Conservation (phyloP, 2,888 invertebrate genomes). For the Tetramorium bicarinatum region DNA sequence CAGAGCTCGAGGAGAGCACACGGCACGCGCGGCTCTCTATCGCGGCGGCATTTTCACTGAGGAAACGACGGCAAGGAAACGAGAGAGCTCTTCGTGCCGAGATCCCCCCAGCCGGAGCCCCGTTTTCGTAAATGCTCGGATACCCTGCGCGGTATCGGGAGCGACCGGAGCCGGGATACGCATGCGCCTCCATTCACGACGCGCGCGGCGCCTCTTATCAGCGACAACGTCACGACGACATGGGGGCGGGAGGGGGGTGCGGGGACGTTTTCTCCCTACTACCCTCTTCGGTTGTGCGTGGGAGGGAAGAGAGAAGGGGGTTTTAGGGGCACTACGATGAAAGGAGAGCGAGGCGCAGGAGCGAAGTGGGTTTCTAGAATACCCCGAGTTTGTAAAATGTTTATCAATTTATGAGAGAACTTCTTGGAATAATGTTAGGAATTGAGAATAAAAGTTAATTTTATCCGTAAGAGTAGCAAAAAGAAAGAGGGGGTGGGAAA, state of each 20-base stretch:
- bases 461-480: background rate
- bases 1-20: slow-evolving; percentile 70
- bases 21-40: slow-evolving; percentile 75
- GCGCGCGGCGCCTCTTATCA: slow-evolving; percentile 79
- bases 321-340: background rate
- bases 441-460: background rate
- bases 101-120: slow-evolving; percentile 73
- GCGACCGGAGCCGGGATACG: slow-evolving; percentile 70
- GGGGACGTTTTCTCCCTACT: slow-evolving; percentile 12
- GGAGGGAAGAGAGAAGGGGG: slow-evolving; percentile 22
- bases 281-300: background rate
- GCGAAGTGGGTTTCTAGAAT: background rate
- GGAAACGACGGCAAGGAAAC: slow-evolving; percentile 64
- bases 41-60: slow-evolving; percentile 80
- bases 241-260: slow-evolving; percentile 14
- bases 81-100: slow-evolving; percentile 66
- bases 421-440: background rate
- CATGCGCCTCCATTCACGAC: slow-evolving; percentile 76
- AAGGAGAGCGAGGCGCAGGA: slow-evolving; percentile 35
- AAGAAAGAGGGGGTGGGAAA: background rate
- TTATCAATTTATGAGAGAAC: background rate
- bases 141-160: slow-evolving; percentile 74
- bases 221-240: slow-evolving; percentile 55
- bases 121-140: slow-evolving; percentile 77
- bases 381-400: slow-evolving; percentile 17